These are phyloP conservation scores for Onychomys torridus DNA, from an alignment of 2,797 vertebrate genomes.

Conservation along the genomic window DNA sequence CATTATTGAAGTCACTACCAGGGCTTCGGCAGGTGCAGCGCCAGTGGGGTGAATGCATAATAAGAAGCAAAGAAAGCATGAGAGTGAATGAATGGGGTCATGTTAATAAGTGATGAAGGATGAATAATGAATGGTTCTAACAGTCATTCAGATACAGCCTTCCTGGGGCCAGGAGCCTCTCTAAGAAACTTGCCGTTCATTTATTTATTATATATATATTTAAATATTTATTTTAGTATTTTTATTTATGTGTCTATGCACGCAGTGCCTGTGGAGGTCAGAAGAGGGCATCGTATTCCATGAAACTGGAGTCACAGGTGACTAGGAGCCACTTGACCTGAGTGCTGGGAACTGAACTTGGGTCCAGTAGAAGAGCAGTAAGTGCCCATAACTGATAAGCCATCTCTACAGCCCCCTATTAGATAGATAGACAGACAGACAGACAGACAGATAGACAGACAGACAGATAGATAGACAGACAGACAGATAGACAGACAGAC, in stretches of 20 bases:
- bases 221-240: not conserved
- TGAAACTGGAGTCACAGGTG: too few relatives aligned
- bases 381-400: not conserved
- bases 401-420: not conserved
- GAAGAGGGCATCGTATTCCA: fast-evolving
- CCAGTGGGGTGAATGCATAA: not conserved
- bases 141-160: not conserved
- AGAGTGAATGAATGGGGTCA: not conserved
- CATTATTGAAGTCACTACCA: not conserved
- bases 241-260: not conserved
- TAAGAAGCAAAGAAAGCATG: not conserved
- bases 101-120: not conserved
- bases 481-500: too few relatives aligned
- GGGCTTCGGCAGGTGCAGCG: not conserved
- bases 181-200: not conserved
- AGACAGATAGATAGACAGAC: too few relatives aligned
- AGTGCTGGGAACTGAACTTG: not conserved
- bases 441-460: too few relatives aligned
- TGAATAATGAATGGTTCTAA: not conserved
- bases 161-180: not conserved
- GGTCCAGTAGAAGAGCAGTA: not conserved
- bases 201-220: not conserved
- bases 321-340: not conserved
- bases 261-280: not conserved
- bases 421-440: too few relatives aligned